phyloP scores from a whole-genome alignment of 92 coral and sea anemone species.

The Bergia sp. region DNA sequence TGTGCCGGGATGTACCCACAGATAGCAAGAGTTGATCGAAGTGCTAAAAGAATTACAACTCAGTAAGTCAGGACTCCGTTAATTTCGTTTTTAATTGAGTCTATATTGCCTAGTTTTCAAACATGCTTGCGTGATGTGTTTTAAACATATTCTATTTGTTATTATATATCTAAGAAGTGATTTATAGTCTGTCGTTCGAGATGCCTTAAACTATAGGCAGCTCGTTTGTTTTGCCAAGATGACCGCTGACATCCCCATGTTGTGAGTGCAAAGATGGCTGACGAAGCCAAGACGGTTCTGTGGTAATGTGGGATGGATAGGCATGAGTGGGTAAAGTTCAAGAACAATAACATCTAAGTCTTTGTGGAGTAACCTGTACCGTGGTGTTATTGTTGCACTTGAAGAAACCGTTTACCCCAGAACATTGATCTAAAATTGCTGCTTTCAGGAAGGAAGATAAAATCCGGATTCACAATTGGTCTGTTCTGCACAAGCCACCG shows the following conservation, averaged over 20 bases:
- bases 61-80: conserved; percentile 65
- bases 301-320: neutral
- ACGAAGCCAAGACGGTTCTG: neutral
- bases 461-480: conserved; percentile 85
- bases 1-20: conserved; percentile 97
- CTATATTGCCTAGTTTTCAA: too few relatives aligned
- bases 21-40: conserved; percentile 84
- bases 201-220: too few relatives aligned
- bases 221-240: too few relatives aligned
- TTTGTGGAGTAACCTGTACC: neutral
- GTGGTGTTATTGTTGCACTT: neutral
- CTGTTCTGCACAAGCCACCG: conserved; percentile 76
- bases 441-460: conserved; percentile 84
- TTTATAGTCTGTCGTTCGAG: too few relatives aligned
- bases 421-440: neutral
- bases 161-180: too few relatives aligned
- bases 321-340: neutral
- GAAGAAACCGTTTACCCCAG: neutral
- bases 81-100: neutral
- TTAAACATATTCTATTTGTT: too few relatives aligned
- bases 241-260: too few relatives aligned
- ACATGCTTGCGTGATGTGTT: too few relatives aligned
- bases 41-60: conserved; percentile 77
- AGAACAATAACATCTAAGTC: neutral
- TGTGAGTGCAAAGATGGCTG: too few relatives aligned